phyloP scores from a whole-genome alignment of 1,140 invertebrate genomes.

The Dreissena rostriformis region DNA sequence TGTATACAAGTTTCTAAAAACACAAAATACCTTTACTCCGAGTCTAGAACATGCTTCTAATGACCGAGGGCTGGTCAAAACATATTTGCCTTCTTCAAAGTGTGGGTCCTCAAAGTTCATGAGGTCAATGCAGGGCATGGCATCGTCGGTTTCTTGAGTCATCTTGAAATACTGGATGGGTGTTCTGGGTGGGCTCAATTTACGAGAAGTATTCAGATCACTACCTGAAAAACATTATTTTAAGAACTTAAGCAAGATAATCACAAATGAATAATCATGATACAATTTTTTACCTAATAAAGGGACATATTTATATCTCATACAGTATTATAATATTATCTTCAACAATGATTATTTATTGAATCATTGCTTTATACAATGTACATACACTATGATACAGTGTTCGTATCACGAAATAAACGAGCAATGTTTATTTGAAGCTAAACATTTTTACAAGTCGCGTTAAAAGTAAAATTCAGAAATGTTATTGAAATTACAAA shows the following conservation, averaged over 20 bases:
- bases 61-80: conserved; percentile 84
- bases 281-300: no score
- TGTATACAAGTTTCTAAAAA: neutral
- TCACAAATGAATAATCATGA: neutral
- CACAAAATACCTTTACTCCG: conserved; percentile 81
- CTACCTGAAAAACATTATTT: conserved; percentile 15
- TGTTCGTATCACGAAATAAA: no score
- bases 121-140: conserved; percentile 75
- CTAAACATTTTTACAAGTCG: no score
- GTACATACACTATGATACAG: no score
- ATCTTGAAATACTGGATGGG: neutral
- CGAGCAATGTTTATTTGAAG: no score
- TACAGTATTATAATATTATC: no score
- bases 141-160: neutral
- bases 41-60: conserved; percentile 83
- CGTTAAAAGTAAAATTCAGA: no score
- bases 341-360: no score
- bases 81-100: conserved; percentile 82
- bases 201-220: conserved; percentile 16
- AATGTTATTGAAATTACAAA: no score
- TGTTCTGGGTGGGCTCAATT: neutral
- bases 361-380: no score
- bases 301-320: no score
- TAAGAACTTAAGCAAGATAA: neutral
- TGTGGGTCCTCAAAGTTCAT: conserved; percentile 82